Conservation (phyloP, 2,113 vertebrate genomes). For the Corythornis madagascariensis region DNA sequence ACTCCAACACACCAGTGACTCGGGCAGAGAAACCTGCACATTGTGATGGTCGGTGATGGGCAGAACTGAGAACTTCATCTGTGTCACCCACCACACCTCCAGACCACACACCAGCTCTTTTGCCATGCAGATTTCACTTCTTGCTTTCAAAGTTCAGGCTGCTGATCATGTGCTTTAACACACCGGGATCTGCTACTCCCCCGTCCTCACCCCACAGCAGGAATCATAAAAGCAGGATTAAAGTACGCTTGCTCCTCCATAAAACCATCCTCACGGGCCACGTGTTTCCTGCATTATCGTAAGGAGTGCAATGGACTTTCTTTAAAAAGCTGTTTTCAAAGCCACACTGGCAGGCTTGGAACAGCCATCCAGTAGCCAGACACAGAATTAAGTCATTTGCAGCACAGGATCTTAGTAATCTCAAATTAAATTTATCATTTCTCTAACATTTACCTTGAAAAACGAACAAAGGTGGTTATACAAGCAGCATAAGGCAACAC, state of each 20-base stretch:
- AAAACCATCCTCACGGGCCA: slow-evolving; percentile 16
- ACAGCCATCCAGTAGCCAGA: not conserved
- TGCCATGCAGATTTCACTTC: not conserved
- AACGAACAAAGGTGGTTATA: slow-evolving; percentile 13
- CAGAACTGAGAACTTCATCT: not conserved
- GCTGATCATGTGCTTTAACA: not conserved
- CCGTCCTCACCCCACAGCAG: not conserved
- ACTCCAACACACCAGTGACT: not conserved
- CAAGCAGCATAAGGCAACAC: not conserved
- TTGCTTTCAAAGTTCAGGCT: slow-evolving; percentile 37
- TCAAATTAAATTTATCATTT: slow-evolving; percentile 35
- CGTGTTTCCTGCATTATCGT: not conserved
- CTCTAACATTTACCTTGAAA: slow-evolving; percentile 30
- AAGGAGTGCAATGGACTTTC: slow-evolving; percentile 1
- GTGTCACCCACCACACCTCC: not conserved
- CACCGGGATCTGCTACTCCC: not conserved
- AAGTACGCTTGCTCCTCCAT: slow-evolving; percentile 57
- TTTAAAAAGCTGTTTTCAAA: slow-evolving; percentile 44
- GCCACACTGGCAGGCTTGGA: not conserved
- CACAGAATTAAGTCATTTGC: not conserved
- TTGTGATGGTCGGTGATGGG: not conserved
- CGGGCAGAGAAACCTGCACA: not conserved
- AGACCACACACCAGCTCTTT: not conserved
- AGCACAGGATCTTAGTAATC: not conserved
- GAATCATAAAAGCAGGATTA: slow-evolving; percentile 65